Percentiles rank a stretch among this genome's conserved stretches.
Conservation (phyloP, 1,140 invertebrate genomes). For the Megathymus violae region DNA sequence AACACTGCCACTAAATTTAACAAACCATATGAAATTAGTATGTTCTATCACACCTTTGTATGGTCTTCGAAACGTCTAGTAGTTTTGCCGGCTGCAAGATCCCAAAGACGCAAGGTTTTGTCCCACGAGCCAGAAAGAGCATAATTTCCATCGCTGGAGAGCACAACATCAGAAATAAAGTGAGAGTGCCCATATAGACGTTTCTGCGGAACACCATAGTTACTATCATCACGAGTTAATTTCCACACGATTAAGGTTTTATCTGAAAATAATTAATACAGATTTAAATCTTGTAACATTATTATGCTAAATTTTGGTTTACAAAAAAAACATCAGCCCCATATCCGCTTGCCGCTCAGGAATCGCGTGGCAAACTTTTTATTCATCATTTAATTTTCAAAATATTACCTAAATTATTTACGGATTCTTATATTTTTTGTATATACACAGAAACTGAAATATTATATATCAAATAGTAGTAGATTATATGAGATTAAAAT, state of each 20-base stretch:
- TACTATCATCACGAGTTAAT: slow-evolving; percentile 95
- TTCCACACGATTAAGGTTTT: slow-evolving; percentile 99
- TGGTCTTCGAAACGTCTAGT: slow-evolving; percentile 99
- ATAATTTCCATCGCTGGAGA: slow-evolving; percentile 99
- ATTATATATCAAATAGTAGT: not conserved
- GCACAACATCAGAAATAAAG: slow-evolving; percentile 99
- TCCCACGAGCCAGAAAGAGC: slow-evolving; percentile 99
- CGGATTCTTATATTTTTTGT: not conserved
- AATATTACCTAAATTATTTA: slow-evolving; percentile 31
- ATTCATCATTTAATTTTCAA: slow-evolving; percentile 68
- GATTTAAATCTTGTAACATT: too few relatives aligned
- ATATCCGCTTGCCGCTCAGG: slow-evolving; percentile 85
- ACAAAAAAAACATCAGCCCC: too few relatives aligned
- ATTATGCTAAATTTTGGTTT: too few relatives aligned
- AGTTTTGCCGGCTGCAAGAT: slow-evolving; percentile 96
- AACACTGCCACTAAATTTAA: slow-evolving; percentile 42
- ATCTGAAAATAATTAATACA: slow-evolving; percentile 90
- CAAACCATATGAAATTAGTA: slow-evolving; percentile 67
- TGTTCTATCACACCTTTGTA: slow-evolving; percentile 93
- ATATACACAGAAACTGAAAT: not conserved
- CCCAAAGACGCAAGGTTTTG: slow-evolving; percentile 99
- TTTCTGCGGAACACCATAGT: slow-evolving; percentile 98
- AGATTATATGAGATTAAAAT: not conserved
- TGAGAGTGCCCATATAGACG: slow-evolving; percentile 98
- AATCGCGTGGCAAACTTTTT: slow-evolving; percentile 79